Conservation (phyloP, 2,113 vertebrate genomes). For the Cinclus mexicanus region DNA sequence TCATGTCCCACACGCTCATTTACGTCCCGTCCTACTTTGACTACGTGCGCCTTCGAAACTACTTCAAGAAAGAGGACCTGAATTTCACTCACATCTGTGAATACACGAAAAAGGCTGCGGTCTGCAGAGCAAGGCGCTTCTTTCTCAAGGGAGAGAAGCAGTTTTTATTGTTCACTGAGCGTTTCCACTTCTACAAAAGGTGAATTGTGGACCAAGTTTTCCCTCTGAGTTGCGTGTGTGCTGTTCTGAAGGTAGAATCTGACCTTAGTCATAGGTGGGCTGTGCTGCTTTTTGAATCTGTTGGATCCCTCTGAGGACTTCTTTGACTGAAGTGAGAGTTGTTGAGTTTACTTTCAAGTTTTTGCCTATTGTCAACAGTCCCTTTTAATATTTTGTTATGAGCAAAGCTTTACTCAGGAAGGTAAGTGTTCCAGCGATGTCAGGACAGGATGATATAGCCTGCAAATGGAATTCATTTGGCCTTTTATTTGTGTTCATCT, state of each 20-base stretch:
- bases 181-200: conserved; percentile 99
- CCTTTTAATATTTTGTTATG: not conserved
- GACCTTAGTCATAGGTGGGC: not conserved
- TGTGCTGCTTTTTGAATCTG: not conserved
- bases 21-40: conserved; percentile 95
- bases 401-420: not conserved
- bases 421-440: not conserved
- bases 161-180: conserved; percentile 92
- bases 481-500: not conserved
- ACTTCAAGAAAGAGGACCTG: conserved; percentile 90
- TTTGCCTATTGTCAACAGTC: not conserved
- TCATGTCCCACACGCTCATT: conserved; percentile 95
- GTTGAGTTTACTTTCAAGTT: not conserved
- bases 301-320: not conserved
- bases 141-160: conserved; percentile 89
- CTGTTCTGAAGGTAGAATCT: not conserved
- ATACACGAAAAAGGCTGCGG: conserved; percentile 81
- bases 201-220: not conserved
- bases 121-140: conserved; percentile 87
- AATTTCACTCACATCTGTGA: conserved; percentile 89
- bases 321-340: not conserved
- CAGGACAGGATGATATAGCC: not conserved
- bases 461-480: not conserved
- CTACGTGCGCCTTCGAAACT: conserved; percentile 92
- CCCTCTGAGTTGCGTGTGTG: not conserved